Evolutionary conservation across 2,888 invertebrate genomes (phyloP).

Genomic region (Nesidiocoris tenuis): DNA sequence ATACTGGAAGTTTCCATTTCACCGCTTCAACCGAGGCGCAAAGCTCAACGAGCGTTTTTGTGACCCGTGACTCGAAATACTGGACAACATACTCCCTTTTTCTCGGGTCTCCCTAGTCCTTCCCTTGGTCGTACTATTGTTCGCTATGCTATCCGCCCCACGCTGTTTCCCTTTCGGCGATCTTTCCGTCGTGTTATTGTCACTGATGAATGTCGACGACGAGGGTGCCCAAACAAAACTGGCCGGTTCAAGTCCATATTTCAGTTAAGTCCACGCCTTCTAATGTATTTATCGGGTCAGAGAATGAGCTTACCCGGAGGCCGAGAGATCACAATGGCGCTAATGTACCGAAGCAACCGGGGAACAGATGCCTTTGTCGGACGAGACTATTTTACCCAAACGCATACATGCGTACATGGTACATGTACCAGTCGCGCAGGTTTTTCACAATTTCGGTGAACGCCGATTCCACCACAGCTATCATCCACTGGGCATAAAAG

Average conservation of each 20-base stretch:
- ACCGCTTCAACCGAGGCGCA: too few relatives aligned
- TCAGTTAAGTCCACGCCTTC: conserved; percentile 39
- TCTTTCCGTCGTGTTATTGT: conserved; percentile 19
- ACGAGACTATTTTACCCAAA: too few relatives aligned
- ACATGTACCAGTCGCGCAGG: too few relatives aligned
- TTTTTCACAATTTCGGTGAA: too few relatives aligned
- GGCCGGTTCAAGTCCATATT: conserved; percentile 20
- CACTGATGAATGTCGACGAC: conserved; percentile 32
- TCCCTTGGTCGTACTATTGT: neutral
- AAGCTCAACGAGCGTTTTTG: too few relatives aligned
- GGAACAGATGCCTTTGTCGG: conserved; percentile 31
- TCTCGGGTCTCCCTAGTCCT: neutral
- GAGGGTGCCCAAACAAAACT: conserved; percentile 22
- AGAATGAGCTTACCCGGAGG: neutral
- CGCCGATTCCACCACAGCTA: too few relatives aligned
- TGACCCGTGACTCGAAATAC: neutral
- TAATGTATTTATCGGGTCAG: conserved; percentile 39
- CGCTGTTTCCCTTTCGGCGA: neutral
- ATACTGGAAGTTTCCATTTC: too few relatives aligned
- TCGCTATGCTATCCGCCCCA: neutral
- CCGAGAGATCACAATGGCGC: conserved; percentile 22
- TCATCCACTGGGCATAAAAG: too few relatives aligned
- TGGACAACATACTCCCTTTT: neutral
- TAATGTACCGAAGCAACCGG: conserved; percentile 40
- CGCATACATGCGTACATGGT: too few relatives aligned